Evolutionary conservation across 2,113 vertebrate species (phyloP).

Genomic region (Indicator maculatus): DNA sequence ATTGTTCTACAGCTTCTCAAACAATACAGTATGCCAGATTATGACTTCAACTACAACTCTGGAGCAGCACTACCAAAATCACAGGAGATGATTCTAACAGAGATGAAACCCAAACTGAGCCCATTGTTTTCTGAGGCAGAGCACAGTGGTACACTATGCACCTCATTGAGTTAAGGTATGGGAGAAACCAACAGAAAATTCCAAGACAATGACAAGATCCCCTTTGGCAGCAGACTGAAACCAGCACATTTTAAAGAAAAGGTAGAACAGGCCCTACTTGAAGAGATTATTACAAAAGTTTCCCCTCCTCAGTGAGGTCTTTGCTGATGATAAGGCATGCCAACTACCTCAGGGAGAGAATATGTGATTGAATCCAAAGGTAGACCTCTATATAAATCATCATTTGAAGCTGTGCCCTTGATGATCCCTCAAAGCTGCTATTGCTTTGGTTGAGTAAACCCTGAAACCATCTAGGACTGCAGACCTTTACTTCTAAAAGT

Average conservation of each 20-base stretch:
- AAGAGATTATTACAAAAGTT: not conserved
- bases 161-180: fast-evolving
- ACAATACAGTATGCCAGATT: not conserved
- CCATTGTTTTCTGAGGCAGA: fast-evolving
- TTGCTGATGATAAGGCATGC: not conserved
- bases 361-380: not conserved
- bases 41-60: not conserved
- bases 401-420: not conserved
- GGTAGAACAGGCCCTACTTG: not conserved
- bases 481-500: constrained; percentile 3
- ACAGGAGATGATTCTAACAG: not conserved
- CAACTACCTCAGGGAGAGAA: not conserved
- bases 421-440: constrained; percentile 24
- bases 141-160: fast-evolving
- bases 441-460: constrained; percentile 2
- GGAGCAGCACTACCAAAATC: not conserved
- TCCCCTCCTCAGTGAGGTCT: not conserved
- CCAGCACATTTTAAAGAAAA: not conserved
- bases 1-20: not conserved
- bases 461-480: constrained; percentile 19
- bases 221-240: not conserved
- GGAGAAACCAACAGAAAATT: not conserved
- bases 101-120: not conserved
- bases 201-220: not conserved
- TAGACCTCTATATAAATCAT: not conserved